Base-by-base conservation (phyloP, 2,113 vertebrate species). In the Coturnix japonica region DNA sequence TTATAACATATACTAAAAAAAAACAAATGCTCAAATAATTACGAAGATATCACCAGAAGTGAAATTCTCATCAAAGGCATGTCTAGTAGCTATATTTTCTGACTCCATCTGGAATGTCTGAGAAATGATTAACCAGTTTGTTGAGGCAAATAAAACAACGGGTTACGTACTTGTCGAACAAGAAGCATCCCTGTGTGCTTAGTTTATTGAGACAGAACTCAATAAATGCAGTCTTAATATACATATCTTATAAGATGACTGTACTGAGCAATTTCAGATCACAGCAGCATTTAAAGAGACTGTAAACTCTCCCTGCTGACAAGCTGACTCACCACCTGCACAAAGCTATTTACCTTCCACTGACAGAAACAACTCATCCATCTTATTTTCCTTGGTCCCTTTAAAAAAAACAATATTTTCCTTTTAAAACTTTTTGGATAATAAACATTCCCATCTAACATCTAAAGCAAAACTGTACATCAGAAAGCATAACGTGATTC, bases 141-240 rank as follows among this genome's bases (percentile, higher is more conserved):
- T 69, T 16, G 28, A 70, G 47, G 44, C 13, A 57, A 56, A 47
- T 18, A 59, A 64, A 59, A 76, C 3, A 63, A 90, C 66, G 86
- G 77, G 71, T 81, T 88, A 84, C 39, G 59, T 76, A 91, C 86
- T 89, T 90, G 86, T 81, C 93, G 92, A 90, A 69, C 19, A 73
- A 57, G 41, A 77, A 85, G 37, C 4, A 75, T 17, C 43, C 18
- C 30, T 23, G 2, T 13, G 25, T 33, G 14, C 41, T 54, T 19
- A 37, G 46, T 47, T 82, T 60, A 46, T 60, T 84, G 57, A 63
- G 18, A 56, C 8, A 60, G 2, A 72, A 53, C 37, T n/a, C 30
- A 75, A 51, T 17, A n/a, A 53, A 44, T 0, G 3, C 6, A 2
- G 12, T 41, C 39, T 51, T 60, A 43, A 65, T 73, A 70, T 26